Base-by-base conservation (phyloP, 2,797 vertebrate genomes). In the Galaxias olidus region DNA sequence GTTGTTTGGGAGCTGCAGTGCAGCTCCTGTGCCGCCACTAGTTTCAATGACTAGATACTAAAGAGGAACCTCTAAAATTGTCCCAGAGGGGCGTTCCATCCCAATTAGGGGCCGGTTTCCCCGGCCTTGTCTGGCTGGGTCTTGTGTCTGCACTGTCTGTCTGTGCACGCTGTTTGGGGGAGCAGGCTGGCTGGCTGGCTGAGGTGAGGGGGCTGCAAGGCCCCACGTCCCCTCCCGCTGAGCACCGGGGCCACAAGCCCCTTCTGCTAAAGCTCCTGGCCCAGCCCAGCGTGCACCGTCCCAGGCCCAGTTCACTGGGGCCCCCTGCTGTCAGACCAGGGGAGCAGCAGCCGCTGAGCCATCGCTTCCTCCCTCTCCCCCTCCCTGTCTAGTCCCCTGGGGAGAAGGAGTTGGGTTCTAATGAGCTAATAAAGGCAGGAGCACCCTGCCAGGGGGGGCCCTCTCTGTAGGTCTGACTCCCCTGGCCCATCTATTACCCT, bases 251-350 rank as follows among this genome's bases (percentile, higher is more conserved):
- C 30, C 42, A 19, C 20, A 74, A 43, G 65, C 54, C 46, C 30
- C 30, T 30, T 30, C 30, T 6, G 30, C 30, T 6, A 2, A 30
- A 30, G 30, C 30, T 30, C 30, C 30, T 6, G 30, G 2, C 30
- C 30, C 30, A 30, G 30, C 30, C 30, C 52, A n/a, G n/a, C n/a
- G n/a, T n/a, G n/a, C n/a, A n/a, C n/a, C 30, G 30, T 30, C 30
- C 30, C 30, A 30, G 30, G 3, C 30, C 52, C 54, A 63, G 81
- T 74, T 84, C 75, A 74, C 80, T 75, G 78, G 73, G 74, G 85
- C 86, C 91, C 87, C 89, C 90, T 91, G 74, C 85, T 89, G 91
- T 80, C 57, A 30, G 65, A 48, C 4, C 14, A 0, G 2, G 48
- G 43, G 41, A 77, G 46, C 44, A 13, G 56, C 51, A 59, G 56